Evolutionary conservation across 2,113 vertebrate species (phyloP), one percentile per base, ranked within the genome.

Genomic region (Plectropomus leopardus): DNA sequence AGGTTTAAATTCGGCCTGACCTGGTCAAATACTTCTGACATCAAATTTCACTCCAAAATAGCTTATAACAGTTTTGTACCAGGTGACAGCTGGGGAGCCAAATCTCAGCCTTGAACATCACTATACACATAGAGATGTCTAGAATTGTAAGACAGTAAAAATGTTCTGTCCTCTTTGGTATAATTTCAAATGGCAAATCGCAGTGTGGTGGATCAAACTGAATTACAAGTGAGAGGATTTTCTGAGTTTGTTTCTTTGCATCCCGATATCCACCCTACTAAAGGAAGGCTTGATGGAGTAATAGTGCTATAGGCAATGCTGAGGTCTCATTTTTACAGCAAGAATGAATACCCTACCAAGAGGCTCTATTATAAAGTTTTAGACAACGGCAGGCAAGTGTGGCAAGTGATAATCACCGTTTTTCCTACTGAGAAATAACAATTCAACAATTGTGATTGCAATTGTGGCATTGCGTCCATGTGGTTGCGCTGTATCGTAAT

Each of bases 361-460:
- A 55, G 4, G 47, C 24, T 17, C 0, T 44, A 50, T 42, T 67
- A 45, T 57, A 51, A 58, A 16, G 44, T 10, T 16, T 51, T 15
- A 48, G 26, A 74, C 75, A 58, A 66, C 61, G 57, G 55, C 32
- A 42, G 55, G 10, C 4, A 48, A 16, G 17, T 72, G 57, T 72
- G 21, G 53, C 47, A 63, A 61, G 36, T 36, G 36, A 36, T 36
- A 10, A 36, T 36, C 36, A 36, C 8, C 1, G 36, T 36, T 36
- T 36, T 36, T 36, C 36, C 36, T 36, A 10, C 36, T n/a, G n/a
- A n/a, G n/a, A n/a, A n/a, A n/a, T n/a, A n/a, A n/a, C n/a, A n/a
- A n/a, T n/a, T n/a, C n/a, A n/a, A n/a, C n/a, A n/a, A n/a, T 36
- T 11, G 36, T 36, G 8, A 36, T 10, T 36, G 36, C 36, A 36